Evolutionary conservation across 2,797 vertebrate genomes (phyloP), one percentile per base, ranked within the genome.

Genomic region (Eulemur albifrons): DNA sequence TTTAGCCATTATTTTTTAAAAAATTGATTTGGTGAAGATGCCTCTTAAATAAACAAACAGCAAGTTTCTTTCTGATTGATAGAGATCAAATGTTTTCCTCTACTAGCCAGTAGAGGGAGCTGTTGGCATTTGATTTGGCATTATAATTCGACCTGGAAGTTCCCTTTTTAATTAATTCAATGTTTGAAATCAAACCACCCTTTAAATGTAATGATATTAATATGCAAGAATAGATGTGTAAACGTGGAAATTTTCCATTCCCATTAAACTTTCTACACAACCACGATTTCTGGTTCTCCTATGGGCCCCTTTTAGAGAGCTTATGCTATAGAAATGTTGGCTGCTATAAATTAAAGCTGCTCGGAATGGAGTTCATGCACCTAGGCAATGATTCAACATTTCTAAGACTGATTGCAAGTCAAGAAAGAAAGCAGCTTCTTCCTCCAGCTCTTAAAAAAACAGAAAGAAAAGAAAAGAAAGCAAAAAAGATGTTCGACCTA

Each of bases 51-150:
- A 65, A 73, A 73, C 32, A 80, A 73, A 73, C 32, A 77, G 0
- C 1, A 23, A 35, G 35, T 76, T 59, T 77, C 43, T 21, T 23
- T 90, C 5, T 75, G 23, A 27, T 30, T 0, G 0, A 5, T 8
- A 45, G 57, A 80, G n/a, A 95, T 10, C 38, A 94, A 93, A 92
- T 77, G 23, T n/a, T 45, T 63, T 90, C 35, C 0, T 3, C 0
- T 50, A 10, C 7, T 0, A 7, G 72, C 93, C 99, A 98, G 98
- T 92, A 99, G 99, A 98, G 98, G 98, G 98, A 96, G 98, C 93
- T 97, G 95, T 98, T 96, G 97, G 96, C 97, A 98, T 97, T 97
- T 97, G 84, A 97, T 98, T 98, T 83, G 38, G 45, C 2, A 6
- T 45, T 81, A 25, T 45, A 88, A 81, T 45, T 30, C 67, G 54